Evolutionary conservation across 2,888 invertebrate species (phyloP).

Genomic region (Monopis laevigella): DNA sequence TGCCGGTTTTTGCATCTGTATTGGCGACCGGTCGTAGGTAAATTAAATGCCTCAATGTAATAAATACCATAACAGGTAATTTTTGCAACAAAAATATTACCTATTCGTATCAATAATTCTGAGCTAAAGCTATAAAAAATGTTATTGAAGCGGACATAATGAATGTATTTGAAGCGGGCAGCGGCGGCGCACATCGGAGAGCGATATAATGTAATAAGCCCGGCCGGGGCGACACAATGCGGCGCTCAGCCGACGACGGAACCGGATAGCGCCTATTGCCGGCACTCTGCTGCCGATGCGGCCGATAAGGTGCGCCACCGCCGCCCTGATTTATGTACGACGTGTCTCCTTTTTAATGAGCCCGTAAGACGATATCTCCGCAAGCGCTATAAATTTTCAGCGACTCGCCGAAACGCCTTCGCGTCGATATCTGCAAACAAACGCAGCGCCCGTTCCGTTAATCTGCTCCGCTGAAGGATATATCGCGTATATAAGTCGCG

Average conservation of each 20-base stretch:
- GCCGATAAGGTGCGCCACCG: constrained; percentile 20
- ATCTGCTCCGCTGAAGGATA: constrained; percentile 53
- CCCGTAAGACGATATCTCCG: constrained; percentile 64
- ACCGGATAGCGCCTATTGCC: constrained; percentile 67
- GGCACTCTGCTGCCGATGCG: constrained; percentile 11
- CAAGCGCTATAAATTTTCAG: constrained; percentile 58
- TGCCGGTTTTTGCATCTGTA: no score
- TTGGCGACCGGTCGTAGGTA: no score
- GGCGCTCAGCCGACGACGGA: constrained; percentile 47
- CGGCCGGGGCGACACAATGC: constrained; percentile 32
- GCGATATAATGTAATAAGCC: constrained; percentile 15
- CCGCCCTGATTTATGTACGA: constrained; percentile 60
- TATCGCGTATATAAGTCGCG: constrained; percentile 59
- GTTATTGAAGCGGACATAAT: no score
- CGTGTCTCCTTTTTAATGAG: constrained; percentile 68
- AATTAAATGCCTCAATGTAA: no score
- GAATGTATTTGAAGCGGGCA: no score
- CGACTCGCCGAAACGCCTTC: constrained; percentile 55
- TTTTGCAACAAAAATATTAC: no score
- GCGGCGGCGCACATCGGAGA: not conserved
- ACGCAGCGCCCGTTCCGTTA: constrained; percentile 54
- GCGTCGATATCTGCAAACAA: constrained; percentile 62
- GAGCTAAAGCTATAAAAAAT: no score
- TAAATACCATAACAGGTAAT: no score
- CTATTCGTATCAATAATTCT: no score